Conservation (phyloP, 2,888 invertebrate species). For the Eueremaeus valkanovi region DNA sequence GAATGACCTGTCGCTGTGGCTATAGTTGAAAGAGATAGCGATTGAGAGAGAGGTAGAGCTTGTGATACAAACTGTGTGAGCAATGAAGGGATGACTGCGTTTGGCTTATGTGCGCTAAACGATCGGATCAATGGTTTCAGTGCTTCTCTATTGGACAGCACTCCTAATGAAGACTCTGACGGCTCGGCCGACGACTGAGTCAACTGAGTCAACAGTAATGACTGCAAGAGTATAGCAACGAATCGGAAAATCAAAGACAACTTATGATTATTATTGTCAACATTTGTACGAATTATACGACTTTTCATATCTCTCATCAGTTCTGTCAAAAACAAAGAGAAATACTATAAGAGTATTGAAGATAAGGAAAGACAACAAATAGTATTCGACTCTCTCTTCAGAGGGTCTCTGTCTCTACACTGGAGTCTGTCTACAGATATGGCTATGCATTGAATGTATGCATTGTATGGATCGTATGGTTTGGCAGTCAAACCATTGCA, state of each 20-base stretch:
- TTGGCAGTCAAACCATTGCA: too few relatives aligned
- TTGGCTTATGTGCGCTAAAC: too few relatives aligned
- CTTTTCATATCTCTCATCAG: conserved; percentile 20
- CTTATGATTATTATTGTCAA: conserved; percentile 28
- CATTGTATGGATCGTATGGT: too few relatives aligned
- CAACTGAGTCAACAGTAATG: not conserved
- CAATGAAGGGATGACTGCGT: not conserved
- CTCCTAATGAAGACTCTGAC: not conserved
- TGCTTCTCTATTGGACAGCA: not conserved
- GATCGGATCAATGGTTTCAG: too few relatives aligned
- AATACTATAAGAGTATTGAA: conserved; percentile 15
- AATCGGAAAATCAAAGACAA: conserved; percentile 12
- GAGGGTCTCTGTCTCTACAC: not conserved
- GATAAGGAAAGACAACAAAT: not conserved
- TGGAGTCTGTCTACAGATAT: too few relatives aligned
- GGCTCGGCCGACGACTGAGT: not conserved
- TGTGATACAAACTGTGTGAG: conserved; percentile 8
- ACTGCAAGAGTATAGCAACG: not conserved
- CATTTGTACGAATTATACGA: not conserved
- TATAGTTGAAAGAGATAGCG: conserved; percentile 3
- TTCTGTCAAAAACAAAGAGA: conserved; percentile 31
- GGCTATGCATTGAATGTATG: too few relatives aligned
- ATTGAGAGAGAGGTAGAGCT: conserved; percentile 8
- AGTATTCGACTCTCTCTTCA: not conserved
- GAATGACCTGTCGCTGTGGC: not conserved